A percentile compares a stretch with the other conserved stretches of the same genome.
Conservation (phyloP, 2,113 vertebrate species). For the Castor canadensis region DNA sequence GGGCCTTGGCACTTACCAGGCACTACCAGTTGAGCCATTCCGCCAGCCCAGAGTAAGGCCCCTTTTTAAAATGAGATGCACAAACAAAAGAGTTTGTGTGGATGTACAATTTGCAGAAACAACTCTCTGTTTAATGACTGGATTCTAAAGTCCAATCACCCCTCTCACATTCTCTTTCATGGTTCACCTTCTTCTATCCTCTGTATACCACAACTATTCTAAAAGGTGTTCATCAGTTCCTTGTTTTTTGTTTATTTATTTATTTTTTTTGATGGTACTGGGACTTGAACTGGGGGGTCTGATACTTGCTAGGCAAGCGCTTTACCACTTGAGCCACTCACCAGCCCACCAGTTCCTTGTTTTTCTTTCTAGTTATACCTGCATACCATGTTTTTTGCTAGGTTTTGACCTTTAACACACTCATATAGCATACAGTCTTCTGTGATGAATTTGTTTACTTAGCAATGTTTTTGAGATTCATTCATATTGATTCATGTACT, state of each 20-base stretch:
- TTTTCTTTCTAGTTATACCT: not conserved
- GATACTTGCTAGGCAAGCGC: too few relatives aligned
- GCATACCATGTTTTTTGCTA: not conserved
- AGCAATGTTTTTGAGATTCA: not conserved
- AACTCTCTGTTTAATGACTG: not conserved
- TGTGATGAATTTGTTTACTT: not conserved
- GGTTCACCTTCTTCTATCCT: not conserved
- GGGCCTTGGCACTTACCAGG: too few relatives aligned
- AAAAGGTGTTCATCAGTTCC: not conserved
- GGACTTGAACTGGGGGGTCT: not conserved
- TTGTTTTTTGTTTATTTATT: not conserved
- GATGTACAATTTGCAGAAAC: not conserved
- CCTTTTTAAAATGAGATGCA: not conserved
- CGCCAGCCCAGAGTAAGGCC: too few relatives aligned
- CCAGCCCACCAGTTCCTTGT: not conserved
- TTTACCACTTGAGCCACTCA: too few relatives aligned
- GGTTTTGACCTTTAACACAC: not conserved
- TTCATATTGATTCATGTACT: not conserved
- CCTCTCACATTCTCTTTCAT: not conserved
- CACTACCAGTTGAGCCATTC: too few relatives aligned
- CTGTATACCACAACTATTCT: not conserved
- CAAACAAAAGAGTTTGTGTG: not conserved
- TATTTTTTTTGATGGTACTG: not conserved
- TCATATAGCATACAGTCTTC: not conserved
- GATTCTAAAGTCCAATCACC: not conserved